A percentile compares a stretch with the other conserved stretches of the same genome.
phyloP scores from a whole-genome alignment of 2,797 vertebrate species.

The Mormyrus hasselquistii region DNA sequence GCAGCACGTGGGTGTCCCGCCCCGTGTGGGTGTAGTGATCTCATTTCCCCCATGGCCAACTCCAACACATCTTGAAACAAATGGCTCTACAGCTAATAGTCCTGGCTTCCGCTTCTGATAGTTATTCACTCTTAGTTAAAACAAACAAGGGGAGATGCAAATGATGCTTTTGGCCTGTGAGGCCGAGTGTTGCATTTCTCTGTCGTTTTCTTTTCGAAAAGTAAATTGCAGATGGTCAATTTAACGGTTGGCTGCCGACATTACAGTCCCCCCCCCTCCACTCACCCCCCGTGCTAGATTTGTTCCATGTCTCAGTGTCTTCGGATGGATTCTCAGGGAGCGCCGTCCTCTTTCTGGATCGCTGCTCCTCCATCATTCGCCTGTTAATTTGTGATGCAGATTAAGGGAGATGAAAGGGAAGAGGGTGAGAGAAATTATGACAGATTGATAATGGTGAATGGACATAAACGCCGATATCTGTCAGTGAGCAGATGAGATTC shows the following conservation, averaged over 20 bases:
- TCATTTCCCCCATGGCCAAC: neutral
- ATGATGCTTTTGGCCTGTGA: neutral
- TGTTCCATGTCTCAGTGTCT: constrained; percentile 25
- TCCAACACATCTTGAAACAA: neutral
- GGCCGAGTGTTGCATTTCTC: neutral
- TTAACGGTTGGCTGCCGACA: constrained; percentile 45
- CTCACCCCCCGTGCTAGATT: constrained; percentile 20
- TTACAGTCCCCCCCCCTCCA: constrained; percentile 36
- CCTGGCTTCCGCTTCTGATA: neutral
- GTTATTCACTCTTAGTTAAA: constrained; percentile 11
- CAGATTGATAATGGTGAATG: neutral
- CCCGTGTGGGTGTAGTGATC: neutral
- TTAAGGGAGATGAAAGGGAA: constrained; percentile 30
- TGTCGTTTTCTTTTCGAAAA: constrained; percentile 27
- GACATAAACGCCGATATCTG: neutral
- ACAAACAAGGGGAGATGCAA: constrained; percentile 3
- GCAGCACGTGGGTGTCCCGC: neutral
- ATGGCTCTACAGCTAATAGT: neutral
- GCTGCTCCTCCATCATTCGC: constrained; percentile 34
- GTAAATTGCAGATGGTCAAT: constrained; percentile 48
- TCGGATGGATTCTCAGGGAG: constrained; percentile 20
- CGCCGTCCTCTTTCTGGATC: constrained; percentile 29
- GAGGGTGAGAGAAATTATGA: constrained; percentile 4
- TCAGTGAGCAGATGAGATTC: neutral
- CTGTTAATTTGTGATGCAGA: constrained; percentile 47